These are phyloP conservation scores for Acutogordius australiensis DNA, from an alignment of 2,888 invertebrate genomes.

Conservation along the genomic window DNA sequence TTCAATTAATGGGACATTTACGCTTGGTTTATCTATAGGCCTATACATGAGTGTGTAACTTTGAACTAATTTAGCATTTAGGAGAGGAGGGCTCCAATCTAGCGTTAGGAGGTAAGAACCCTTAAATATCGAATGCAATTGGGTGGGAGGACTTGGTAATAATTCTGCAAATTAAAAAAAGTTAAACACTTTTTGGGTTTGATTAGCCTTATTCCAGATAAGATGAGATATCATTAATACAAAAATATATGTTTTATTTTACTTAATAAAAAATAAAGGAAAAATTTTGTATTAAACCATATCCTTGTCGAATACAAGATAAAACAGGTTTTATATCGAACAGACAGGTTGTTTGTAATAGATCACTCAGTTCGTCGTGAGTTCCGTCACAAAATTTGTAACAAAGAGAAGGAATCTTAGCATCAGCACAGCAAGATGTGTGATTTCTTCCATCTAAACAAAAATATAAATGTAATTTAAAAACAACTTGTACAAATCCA, in stretches of 20 bases:
- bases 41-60: neutral
- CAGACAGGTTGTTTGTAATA: neutral
- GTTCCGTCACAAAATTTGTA: conserved; percentile 3
- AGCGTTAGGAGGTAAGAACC: neutral
- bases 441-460: conserved; percentile 5
- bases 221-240: too few relatives aligned
- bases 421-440: neutral
- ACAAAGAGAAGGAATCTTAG: neutral
- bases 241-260: too few relatives aligned
- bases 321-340: neutral
- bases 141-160: neutral
- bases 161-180: too few relatives aligned
- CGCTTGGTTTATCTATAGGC: too few relatives aligned
- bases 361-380: neutral
- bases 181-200: too few relatives aligned
- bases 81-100: neutral
- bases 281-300: too few relatives aligned
- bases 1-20: too few relatives aligned
- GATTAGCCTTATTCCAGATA: too few relatives aligned
- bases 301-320: neutral
- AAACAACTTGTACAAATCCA: too few relatives aligned
- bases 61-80: neutral
- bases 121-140: neutral
- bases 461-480: too few relatives aligned
- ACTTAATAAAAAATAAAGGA: too few relatives aligned